Evolutionary conservation across 2,888 invertebrate species (phyloP).

Genomic region (Frankliniella intonsa): DNA sequence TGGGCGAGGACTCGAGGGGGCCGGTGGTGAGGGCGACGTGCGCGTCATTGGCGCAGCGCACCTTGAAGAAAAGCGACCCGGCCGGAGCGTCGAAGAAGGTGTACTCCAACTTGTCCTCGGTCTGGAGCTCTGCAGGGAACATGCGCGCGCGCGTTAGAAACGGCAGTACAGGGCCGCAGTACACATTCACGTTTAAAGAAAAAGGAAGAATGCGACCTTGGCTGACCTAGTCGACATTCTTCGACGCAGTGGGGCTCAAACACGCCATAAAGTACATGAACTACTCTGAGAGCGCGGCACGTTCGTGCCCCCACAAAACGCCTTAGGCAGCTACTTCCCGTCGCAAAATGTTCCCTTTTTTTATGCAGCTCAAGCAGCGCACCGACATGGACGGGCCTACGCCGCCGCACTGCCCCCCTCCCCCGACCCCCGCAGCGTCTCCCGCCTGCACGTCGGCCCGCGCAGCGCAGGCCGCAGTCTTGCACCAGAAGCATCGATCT

Average conservation of each 20-base stretch:
- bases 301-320: too few relatives aligned
- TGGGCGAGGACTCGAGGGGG: conserved; percentile 66
- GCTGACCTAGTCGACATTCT: not conserved
- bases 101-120: conserved; percentile 77
- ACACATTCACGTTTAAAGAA: not conserved
- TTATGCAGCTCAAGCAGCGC: too few relatives aligned
- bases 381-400: too few relatives aligned
- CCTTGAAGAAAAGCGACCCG: conserved; percentile 69
- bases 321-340: too few relatives aligned
- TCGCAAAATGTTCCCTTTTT: too few relatives aligned
- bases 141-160: not conserved
- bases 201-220: not conserved
- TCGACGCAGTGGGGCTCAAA: not conserved
- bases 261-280: not conserved
- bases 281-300: not conserved
- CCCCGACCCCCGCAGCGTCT: too few relatives aligned
- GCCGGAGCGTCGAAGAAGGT: conserved; percentile 68
- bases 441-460: too few relatives aligned
- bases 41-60: conserved; percentile 76
- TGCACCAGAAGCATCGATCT: too few relatives aligned
- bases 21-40: conserved; percentile 73
- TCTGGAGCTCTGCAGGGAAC: conserved; percentile 63
- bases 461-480: too few relatives aligned
- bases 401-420: too few relatives aligned
- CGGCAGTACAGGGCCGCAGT: not conserved